Conservation (phyloP, 2,888 invertebrate species). For the Aricia artaxerxes region DNA sequence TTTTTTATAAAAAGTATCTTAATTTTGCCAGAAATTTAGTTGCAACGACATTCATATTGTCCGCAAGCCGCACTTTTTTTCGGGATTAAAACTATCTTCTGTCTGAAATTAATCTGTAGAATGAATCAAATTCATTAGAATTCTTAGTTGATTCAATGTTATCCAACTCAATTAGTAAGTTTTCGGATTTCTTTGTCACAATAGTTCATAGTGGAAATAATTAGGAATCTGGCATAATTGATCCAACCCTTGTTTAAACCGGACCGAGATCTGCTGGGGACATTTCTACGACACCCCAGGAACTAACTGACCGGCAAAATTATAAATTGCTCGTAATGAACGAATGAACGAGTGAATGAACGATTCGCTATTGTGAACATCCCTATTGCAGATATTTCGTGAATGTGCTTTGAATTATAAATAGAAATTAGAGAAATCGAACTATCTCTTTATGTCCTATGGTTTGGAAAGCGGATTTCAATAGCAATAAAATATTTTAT, state of each 20-base stretch:
- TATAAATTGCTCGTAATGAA: slow-evolving; percentile 64
- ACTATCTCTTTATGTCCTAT: not conserved
- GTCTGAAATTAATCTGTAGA: too few relatives aligned
- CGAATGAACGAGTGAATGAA: slow-evolving; percentile 37
- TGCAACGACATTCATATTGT: too few relatives aligned
- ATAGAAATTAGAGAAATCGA: not conserved
- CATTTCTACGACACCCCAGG: slow-evolving; percentile 61
- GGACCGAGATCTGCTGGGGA: slow-evolving; percentile 68
- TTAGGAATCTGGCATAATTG: slow-evolving; percentile 68
- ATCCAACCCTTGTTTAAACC: slow-evolving; percentile 72
- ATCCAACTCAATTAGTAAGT: not conserved
- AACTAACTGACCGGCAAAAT: slow-evolving; percentile 70
- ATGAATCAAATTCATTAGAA: not conserved
- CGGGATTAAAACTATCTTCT: too few relatives aligned
- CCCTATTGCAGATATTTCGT: slow-evolving; percentile 41
- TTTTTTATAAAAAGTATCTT: not conserved
- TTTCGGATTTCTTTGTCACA: not conserved
- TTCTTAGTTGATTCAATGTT: not conserved
- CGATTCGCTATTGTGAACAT: slow-evolving; percentile 47
- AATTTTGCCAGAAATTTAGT: too few relatives aligned
- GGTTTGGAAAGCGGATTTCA: not conserved
- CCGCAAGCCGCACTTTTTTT: too few relatives aligned
- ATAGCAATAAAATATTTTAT: not conserved
- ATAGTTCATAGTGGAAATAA: slow-evolving; percentile 67
- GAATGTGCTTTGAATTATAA: slow-evolving; percentile 15